Conservation (phyloP, 2,797 vertebrate genomes). For the Numenius phaeopus region DNA sequence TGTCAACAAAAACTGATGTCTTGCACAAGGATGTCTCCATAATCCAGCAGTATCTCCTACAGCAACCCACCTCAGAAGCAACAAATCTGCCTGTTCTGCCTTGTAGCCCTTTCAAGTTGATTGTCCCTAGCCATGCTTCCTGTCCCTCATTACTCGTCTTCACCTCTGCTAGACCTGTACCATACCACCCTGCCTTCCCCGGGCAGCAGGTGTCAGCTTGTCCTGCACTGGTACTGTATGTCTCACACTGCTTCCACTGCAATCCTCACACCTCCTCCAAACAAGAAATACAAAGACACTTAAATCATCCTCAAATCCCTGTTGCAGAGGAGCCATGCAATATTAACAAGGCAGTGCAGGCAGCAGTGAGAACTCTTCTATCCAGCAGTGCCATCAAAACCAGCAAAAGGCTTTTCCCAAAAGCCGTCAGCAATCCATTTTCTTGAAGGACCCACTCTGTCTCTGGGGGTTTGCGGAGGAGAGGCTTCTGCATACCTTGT, state of each 20-base stretch:
- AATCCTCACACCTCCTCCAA: background rate
- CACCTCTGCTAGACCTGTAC: too few relatives aligned
- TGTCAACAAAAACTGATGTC: background rate
- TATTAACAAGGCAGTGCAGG: background rate
- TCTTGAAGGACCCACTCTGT: background rate
- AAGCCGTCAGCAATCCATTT: background rate
- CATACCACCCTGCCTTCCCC: background rate
- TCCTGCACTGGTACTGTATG: accelerated
- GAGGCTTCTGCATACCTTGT: background rate
- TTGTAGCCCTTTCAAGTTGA: background rate
- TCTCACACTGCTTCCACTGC: background rate
- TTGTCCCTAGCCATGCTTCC: background rate
- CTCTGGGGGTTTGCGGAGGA: background rate
- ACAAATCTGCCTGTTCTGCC: background rate
- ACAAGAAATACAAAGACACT: background rate
- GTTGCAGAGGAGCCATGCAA: accelerated
- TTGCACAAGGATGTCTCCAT: background rate
- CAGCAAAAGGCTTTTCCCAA: background rate
- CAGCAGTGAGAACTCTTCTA: background rate
- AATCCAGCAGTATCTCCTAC: background rate
- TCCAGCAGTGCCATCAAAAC: background rate
- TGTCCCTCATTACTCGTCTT: background rate
- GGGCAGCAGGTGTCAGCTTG: background rate
- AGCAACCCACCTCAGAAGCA: background rate
- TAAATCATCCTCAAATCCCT: background rate